These are phyloP conservation scores for Furcula furcula DNA, from an alignment of 2,888 invertebrate species.

Conservation along the genomic window DNA sequence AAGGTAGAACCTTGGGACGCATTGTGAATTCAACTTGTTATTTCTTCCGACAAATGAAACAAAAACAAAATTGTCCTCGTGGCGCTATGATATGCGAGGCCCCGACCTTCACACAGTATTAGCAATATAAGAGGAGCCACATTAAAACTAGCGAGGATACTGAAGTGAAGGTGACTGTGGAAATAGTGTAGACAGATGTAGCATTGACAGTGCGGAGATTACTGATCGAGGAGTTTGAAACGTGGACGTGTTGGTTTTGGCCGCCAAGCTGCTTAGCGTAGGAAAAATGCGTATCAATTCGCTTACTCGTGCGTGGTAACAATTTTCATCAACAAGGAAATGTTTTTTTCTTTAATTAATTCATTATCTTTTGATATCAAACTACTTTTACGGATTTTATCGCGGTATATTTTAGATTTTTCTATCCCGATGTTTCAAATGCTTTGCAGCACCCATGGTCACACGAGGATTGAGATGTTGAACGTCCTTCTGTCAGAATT, in stretches of 20 bases:
- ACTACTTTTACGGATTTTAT: too few relatives aligned
- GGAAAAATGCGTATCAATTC: not conserved
- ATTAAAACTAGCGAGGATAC: slow-evolving; percentile 23
- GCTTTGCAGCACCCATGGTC: too few relatives aligned
- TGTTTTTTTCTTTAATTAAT: too few relatives aligned
- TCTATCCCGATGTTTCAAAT: too few relatives aligned
- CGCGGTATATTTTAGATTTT: too few relatives aligned
- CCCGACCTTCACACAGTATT: slow-evolving; percentile 31
- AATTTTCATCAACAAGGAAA: too few relatives aligned
- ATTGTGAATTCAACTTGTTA: too few relatives aligned
- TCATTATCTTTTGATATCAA: too few relatives aligned
- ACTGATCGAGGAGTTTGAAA: slow-evolving; percentile 15
- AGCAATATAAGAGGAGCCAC: slow-evolving; percentile 16
- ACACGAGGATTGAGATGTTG: too few relatives aligned
- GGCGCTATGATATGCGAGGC: slow-evolving; percentile 22
- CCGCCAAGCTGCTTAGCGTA: not conserved
- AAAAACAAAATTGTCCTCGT: slow-evolving; percentile 19
- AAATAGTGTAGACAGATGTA: slow-evolving; percentile 30
- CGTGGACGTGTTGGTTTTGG: slow-evolving; percentile 3
- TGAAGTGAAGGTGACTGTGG: slow-evolving; percentile 26
- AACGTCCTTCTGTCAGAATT: too few relatives aligned
- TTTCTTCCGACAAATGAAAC: slow-evolving; percentile 19
- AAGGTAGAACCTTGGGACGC: too few relatives aligned
- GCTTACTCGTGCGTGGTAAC: too few relatives aligned
- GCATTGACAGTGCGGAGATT: slow-evolving; percentile 31